A percentile compares a stretch with the other conserved stretches of the same genome.
phyloP scores from a whole-genome alignment of 2,888 invertebrate species.

The Allacma fusca region DNA sequence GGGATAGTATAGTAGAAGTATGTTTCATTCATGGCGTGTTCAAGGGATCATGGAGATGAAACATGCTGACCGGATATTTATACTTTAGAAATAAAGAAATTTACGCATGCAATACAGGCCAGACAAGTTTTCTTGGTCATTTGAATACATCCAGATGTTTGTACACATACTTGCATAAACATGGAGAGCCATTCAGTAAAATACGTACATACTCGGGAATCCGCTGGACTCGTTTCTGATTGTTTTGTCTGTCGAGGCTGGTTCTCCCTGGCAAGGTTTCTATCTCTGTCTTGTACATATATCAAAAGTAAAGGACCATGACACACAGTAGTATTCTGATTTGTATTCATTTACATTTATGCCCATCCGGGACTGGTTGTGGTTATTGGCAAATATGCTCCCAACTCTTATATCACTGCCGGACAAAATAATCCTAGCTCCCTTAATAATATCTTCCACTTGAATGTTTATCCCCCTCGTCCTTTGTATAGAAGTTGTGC shows the following conservation, averaged over 20 bases:
- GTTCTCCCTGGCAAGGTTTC: background rate
- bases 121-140: conserved; percentile 6
- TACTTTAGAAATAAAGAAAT: background rate
- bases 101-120: background rate
- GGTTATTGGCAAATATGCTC: conserved; percentile 20
- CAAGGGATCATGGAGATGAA: conserved; percentile 11
- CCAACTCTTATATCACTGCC: background rate
- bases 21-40: conserved; percentile 22
- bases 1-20: background rate
- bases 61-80: conserved; percentile 18
- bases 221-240: background rate
- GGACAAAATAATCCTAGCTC: background rate
- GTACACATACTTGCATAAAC: background rate
- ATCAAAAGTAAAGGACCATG: no score
- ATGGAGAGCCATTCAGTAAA: background rate
- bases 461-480: conserved; percentile 12
- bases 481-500: background rate
- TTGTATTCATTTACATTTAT: conserved; percentile 22
- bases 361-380: background rate
- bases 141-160: conserved; percentile 9
- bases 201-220: background rate
- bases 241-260: background rate
- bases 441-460: background rate
- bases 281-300: background rate
- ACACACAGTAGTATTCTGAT: no score